Percentiles rank a stretch among this genome's conserved stretches.
Conservation (phyloP, 2,113 vertebrate genomes). For the Turdus rufiventris region DNA sequence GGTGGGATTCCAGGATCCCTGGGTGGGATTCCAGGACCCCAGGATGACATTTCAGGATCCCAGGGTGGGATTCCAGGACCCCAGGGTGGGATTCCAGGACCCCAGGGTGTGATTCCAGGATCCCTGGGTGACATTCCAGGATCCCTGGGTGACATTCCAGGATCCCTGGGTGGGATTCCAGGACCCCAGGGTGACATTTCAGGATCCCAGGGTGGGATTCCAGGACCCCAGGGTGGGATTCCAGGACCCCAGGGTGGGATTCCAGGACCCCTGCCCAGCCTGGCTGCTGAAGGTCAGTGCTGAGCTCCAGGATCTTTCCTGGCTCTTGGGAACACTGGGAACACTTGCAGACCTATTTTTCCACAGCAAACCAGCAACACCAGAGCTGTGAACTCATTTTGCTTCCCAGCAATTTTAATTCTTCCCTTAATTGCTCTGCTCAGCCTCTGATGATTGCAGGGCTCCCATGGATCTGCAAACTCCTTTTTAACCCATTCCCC, state of each 20-base stretch:
- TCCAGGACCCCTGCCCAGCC: background rate
- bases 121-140: no score
- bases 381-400: constrained; percentile 49
- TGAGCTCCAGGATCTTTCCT: background rate
- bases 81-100: no score
- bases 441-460: background rate
- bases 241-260: background rate
- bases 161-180: background rate
- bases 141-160: background rate
- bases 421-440: constrained; percentile 56
- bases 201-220: no score
- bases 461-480: background rate
- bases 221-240: no score
- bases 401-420: constrained; percentile 33
- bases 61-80: no score
- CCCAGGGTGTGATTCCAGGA: no score
- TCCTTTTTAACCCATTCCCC: background rate
- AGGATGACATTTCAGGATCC: no score
- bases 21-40: no score
- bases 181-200: background rate
- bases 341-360: constrained; percentile 32
- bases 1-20: no score
- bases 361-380: background rate
- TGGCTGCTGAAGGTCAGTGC: background rate
- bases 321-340: background rate